phyloP scores from a whole-genome alignment of 2,113 vertebrate genomes.

The Podarcis cretensis region DNA sequence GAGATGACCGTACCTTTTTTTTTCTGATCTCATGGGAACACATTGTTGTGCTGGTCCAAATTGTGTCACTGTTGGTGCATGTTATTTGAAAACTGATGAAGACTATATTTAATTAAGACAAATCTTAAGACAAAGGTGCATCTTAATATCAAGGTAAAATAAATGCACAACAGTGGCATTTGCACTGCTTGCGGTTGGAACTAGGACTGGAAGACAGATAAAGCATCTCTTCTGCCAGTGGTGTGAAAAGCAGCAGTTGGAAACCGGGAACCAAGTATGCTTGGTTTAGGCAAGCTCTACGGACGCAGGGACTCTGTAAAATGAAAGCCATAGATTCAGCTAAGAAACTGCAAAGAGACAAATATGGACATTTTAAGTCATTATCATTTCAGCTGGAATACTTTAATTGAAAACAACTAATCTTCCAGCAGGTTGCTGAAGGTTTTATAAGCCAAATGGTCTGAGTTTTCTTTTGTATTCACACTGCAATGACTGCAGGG shows the following conservation, averaged over 20 bases:
- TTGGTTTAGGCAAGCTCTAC: constrained; percentile 40
- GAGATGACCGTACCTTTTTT: too few relatives aligned
- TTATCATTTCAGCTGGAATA: constrained; percentile 69
- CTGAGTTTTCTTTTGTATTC: constrained; percentile 61
- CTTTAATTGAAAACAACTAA: constrained; percentile 74
- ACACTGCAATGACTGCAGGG: constrained; percentile 47
- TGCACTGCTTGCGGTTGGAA: background rate
- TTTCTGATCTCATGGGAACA: too few relatives aligned
- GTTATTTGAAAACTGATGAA: too few relatives aligned
- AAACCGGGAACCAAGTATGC: background rate
- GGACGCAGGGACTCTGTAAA: constrained; percentile 44
- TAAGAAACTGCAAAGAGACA: constrained; percentile 44
- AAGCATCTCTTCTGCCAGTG: background rate
- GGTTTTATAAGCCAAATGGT: constrained; percentile 70
- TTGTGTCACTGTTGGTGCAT: too few relatives aligned
- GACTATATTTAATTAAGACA: too few relatives aligned
- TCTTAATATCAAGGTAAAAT: too few relatives aligned
- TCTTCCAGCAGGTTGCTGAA: constrained; percentile 64
- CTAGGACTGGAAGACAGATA: background rate
- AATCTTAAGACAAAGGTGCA: too few relatives aligned
- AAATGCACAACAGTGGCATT: background rate
- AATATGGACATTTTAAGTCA: constrained; percentile 56
- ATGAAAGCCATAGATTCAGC: constrained; percentile 60
- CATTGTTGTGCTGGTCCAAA: too few relatives aligned
- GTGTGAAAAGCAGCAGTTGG: background rate